phyloP scores from a whole-genome alignment of 2,113 vertebrate genomes.

The Poicephalus meyeri region DNA sequence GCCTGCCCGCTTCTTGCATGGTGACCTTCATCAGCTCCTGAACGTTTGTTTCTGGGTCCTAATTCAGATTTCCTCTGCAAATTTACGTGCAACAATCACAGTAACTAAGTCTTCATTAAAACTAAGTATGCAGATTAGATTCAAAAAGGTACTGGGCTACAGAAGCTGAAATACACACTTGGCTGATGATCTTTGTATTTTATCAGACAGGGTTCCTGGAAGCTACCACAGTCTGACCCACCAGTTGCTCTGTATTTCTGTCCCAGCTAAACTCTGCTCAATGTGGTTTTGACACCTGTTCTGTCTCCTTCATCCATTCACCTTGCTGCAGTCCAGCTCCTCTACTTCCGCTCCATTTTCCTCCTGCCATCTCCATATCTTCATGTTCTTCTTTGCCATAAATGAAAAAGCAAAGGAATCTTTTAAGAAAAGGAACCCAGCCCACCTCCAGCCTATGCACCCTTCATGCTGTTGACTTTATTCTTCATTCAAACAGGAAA shows the following conservation, averaged over 20 bases:
- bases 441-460: not conserved
- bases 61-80: not conserved
- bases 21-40: not conserved
- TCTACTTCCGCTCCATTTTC: not conserved
- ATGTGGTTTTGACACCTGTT: not conserved
- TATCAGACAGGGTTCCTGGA: not conserved
- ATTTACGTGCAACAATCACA: not conserved
- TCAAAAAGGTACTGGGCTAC: not conserved
- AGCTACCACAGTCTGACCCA: not conserved
- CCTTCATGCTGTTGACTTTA: not conserved
- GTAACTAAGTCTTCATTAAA: not conserved
- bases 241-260: not conserved
- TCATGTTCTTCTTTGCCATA: not conserved
- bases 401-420: not conserved
- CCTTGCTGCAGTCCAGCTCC: not conserved
- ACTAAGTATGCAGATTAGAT: not conserved
- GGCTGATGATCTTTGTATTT: not conserved
- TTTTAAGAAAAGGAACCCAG: not conserved
- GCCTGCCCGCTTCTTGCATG: fast-evolving
- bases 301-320: not conserved
- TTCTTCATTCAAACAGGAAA: not conserved
- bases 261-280: not conserved
- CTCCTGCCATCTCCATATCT: not conserved
- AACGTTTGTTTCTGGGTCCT: fast-evolving
- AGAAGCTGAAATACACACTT: not conserved